phyloP scores from a whole-genome alignment of 2,113 vertebrate species.

The Hyperoodon ampullatus region DNA sequence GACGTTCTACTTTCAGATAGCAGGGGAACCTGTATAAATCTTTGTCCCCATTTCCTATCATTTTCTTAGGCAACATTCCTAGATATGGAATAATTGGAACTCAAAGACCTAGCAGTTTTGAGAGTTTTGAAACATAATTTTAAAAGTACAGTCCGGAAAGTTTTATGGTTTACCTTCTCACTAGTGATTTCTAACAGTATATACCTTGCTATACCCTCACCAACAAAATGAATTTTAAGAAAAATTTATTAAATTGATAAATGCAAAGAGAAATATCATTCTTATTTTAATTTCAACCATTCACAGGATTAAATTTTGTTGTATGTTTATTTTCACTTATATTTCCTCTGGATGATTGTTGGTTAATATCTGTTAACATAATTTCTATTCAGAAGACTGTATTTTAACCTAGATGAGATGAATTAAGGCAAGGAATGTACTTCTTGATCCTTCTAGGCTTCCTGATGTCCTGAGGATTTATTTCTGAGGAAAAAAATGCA shows the following conservation, averaged over 20 bases:
- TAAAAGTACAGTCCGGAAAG: background rate
- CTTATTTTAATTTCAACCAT: background rate
- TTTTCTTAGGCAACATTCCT: background rate
- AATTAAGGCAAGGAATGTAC: background rate
- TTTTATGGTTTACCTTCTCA: background rate
- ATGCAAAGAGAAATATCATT: background rate
- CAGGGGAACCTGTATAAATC: background rate
- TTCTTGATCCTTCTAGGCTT: background rate
- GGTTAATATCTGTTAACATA: background rate
- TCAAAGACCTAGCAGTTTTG: background rate
- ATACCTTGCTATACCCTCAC: background rate
- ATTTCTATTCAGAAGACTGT: background rate
- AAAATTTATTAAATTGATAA: background rate
- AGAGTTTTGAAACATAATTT: background rate
- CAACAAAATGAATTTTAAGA: background rate
- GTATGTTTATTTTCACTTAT: background rate
- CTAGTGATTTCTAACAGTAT: background rate
- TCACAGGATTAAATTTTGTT: background rate
- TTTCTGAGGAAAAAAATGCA: background rate
- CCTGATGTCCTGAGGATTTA: constrained; percentile 3
- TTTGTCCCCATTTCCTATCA: background rate
- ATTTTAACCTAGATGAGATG: background rate
- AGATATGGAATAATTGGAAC: background rate
- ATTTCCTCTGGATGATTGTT: background rate
- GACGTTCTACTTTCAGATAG: background rate